A percentile compares a stretch with the other conserved stretches of the same genome.
Conservation (phyloP, 2,888 invertebrate genomes). For the Axea sp. region DNA sequence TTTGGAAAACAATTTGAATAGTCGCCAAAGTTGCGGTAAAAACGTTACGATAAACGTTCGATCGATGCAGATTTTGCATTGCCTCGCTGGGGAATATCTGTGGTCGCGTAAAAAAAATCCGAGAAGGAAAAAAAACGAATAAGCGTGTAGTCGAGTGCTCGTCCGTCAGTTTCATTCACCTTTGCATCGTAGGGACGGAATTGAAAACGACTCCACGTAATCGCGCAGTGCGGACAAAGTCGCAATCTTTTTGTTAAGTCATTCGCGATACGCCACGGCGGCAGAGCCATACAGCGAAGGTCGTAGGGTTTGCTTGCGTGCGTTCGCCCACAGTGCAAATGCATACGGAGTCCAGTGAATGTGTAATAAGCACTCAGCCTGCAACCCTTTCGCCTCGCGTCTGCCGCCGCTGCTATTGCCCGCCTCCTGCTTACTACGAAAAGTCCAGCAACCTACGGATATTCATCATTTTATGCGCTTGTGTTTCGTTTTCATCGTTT, state of each 20-base stretch:
- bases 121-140: constrained; percentile 3
- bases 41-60: constrained; percentile 34
- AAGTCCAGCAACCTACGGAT: constrained; percentile 65
- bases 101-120: constrained; percentile 11
- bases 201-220: constrained; percentile 54
- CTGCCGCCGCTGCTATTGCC: constrained; percentile 36
- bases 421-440: constrained; percentile 41
- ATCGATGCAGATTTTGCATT: constrained; percentile 39
- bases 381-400: constrained; percentile 66
- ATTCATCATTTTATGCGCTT: constrained; percentile 22
- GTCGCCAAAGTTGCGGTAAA: constrained; percentile 21
- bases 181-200: constrained; percentile 39
- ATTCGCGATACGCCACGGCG: constrained; percentile 39
- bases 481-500: constrained; percentile 32
- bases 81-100: constrained; percentile 12
- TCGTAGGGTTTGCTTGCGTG: constrained; percentile 45
- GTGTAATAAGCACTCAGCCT: constrained; percentile 75
- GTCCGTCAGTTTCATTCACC: constrained; percentile 52
- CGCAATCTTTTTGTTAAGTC: constrained; percentile 61
- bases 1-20: constrained; percentile 17
- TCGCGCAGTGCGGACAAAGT: constrained; percentile 51
- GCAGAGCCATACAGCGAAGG: constrained; percentile 36
- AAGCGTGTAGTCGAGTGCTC: constrained; percentile 15
- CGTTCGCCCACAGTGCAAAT: constrained; percentile 48
- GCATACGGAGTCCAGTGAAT: constrained; percentile 67